Conservation (phyloP, 2,113 vertebrate genomes). For the Pachycephala philippinensis region DNA sequence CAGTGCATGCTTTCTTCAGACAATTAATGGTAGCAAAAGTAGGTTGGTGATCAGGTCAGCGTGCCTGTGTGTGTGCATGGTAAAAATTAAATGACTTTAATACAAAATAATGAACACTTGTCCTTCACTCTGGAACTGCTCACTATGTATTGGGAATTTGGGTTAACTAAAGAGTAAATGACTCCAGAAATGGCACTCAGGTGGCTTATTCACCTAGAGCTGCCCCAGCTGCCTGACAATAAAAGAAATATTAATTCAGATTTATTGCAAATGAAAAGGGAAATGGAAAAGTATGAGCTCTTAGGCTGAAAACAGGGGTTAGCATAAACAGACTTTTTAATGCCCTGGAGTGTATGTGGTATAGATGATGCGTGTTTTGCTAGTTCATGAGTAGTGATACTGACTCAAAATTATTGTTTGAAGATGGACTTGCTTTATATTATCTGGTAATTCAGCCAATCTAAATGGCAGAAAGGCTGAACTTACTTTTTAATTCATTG, state of each 20-base stretch:
- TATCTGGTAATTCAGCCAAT: neutral
- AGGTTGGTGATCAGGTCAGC: neutral
- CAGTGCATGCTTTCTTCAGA: neutral
- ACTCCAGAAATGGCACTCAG: slow-evolving; percentile 16
- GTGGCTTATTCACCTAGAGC: neutral
- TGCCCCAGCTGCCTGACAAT: neutral
- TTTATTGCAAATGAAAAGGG: slow-evolving; percentile 19
- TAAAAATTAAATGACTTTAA: neutral
- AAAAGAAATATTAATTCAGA: slow-evolving; percentile 40
- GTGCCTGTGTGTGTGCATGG: neutral
- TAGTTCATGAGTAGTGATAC: neutral
- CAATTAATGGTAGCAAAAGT: neutral
- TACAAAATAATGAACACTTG: slow-evolving; percentile 7
- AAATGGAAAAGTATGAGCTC: neutral
- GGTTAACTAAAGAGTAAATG: neutral
- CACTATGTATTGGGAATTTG: neutral
- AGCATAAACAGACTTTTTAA: neutral
- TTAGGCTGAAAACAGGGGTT: neutral
- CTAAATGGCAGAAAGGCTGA: neutral
- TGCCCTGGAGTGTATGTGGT: neutral
- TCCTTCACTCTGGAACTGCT: neutral
- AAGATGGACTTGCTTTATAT: neutral
- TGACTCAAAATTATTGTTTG: neutral
- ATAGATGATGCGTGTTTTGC: neutral
- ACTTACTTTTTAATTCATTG: neutral